Evolutionary conservation across 2,797 vertebrate genomes (phyloP), one percentile per base, ranked within the genome.

Genomic region (Enteromius anoplus): DNA sequence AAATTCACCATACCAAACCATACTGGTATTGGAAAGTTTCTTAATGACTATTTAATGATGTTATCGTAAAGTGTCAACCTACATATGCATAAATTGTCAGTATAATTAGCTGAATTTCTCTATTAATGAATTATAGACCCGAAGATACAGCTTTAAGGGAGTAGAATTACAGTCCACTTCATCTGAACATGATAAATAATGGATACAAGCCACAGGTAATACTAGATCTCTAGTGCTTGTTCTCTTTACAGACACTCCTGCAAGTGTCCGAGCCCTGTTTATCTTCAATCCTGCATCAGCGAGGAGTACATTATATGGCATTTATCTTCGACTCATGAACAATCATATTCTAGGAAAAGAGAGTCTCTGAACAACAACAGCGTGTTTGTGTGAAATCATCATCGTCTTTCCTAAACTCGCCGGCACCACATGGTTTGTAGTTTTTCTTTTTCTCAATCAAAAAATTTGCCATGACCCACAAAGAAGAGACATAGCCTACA

Each of bases 141-240:
- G 7, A 40, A 23, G 3, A 65, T n/a, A 7, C 78, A 68, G 64
- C 15, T 53, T 80, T 53, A 65, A 66, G 14, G 47, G 81, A 55
- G 62, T 76, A 76, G 72, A 83, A 47, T 83, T 83, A 83, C 64
- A 76, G 49, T 55, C 81, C 51, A 58, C 72, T 60, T 76, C 37
- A 55, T 51, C 72, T 69, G 65, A 75, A 58, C 26, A 32, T 4
- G 0, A 76, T 76, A 23, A 83, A 83, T 83, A 69, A 83, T 76
- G 12, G 26, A 83, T 75, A 23, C 55, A 40, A 65, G 45, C 10
- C 72, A 58, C 72, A 83, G 73, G 81, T 76, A 76, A 83, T 76
- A 58, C 49, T 69, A 83, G 72, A 76, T 76, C 62, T 58, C 66
- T 81, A 32, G 17, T 51, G 78, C n/a, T 51, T 34, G 14, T 49